Evolutionary conservation across 2,888 invertebrate species (phyloP).

Genomic region (Limnephilus rhombicus): DNA sequence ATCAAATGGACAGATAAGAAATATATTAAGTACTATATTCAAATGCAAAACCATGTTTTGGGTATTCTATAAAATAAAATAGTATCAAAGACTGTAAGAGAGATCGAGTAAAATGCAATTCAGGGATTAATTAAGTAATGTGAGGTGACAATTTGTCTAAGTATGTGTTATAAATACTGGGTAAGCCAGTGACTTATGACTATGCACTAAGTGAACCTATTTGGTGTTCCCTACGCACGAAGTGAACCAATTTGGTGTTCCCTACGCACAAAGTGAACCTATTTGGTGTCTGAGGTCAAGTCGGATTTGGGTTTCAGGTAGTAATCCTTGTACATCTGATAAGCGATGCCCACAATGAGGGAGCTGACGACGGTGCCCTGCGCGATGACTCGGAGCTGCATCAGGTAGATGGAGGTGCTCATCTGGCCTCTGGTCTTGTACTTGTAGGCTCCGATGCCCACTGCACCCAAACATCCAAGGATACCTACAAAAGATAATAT

Average conservation of each 20-base stretch:
- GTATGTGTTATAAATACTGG: neutral
- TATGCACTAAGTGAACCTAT: no score
- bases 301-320: slow-evolving; percentile 27
- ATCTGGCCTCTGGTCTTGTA: slow-evolving; percentile 86
- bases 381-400: slow-evolving; percentile 92
- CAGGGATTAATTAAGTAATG: neutral
- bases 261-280: neutral
- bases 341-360: slow-evolving; percentile 84
- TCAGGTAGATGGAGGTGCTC: slow-evolving; percentile 89
- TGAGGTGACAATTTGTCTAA: neutral
- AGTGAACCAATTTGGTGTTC: neutral
- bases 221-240: neutral
- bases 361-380: slow-evolving; percentile 90
- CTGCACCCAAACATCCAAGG: slow-evolving; percentile 80
- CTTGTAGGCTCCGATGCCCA: slow-evolving; percentile 84
- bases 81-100: no score
- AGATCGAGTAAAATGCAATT: no score
- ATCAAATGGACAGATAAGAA: neutral
- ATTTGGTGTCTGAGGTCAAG: neutral
- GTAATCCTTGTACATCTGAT: slow-evolving; percentile 75
- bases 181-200: neutral
- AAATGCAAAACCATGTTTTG: no score
- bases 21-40: neutral
- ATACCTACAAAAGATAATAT: slow-evolving; percentile 78
- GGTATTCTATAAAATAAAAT: no score